These are phyloP conservation scores for Sphaeramia orbicularis DNA, from an alignment of 2,797 vertebrate genomes.

Conservation along the genomic window DNA sequence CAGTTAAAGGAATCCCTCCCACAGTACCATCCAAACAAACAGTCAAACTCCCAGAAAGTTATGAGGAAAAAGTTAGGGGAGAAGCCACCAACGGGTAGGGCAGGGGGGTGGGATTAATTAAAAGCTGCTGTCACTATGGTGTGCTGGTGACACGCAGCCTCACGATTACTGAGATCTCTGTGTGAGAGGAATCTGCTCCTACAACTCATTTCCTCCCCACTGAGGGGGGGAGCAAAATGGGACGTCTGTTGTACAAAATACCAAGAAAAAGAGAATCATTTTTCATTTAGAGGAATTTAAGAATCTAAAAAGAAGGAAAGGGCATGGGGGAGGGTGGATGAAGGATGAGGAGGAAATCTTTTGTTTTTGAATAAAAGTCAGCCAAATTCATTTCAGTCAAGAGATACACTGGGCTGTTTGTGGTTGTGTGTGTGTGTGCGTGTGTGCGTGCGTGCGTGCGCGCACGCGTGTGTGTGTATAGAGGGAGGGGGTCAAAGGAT, in stretches of 20 bases:
- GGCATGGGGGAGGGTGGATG: slow-evolving; percentile 36
- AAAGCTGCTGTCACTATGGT: slow-evolving; percentile 80
- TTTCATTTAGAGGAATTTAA: slow-evolving; percentile 72
- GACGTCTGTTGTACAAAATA: slow-evolving; percentile 69
- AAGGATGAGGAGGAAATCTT: slow-evolving; percentile 62
- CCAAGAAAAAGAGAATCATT: slow-evolving; percentile 62
- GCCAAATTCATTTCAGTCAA: slow-evolving; percentile 85
- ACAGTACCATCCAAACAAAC: slow-evolving; percentile 39
- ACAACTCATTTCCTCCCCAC: slow-evolving; percentile 80
- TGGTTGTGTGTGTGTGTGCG: slow-evolving; percentile 3
- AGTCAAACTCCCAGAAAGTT: slow-evolving; percentile 46
- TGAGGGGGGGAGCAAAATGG: slow-evolving; percentile 54
- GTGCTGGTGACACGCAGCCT: slow-evolving; percentile 72
- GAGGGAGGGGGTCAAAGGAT: slow-evolving; percentile 82
- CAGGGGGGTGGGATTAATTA: slow-evolving; percentile 80
- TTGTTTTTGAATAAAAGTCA: slow-evolving; percentile 78
- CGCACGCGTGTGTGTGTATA: too few relatives aligned
- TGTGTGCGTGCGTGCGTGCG: too few relatives aligned
- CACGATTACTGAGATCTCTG: slow-evolving; percentile 78
- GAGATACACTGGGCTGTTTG: slow-evolving; percentile 69
- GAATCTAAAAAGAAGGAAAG: slow-evolving; percentile 46
- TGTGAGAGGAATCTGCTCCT: slow-evolving; percentile 79
- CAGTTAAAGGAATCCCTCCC: slow-evolving; percentile 24
- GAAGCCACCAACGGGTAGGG: slow-evolving; percentile 62
- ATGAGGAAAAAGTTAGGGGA: slow-evolving; percentile 62